Evolutionary conservation across 2,888 invertebrate genomes (phyloP), one percentile per base, ranked within the genome.

Genomic region (Matsumyia berberina): DNA sequence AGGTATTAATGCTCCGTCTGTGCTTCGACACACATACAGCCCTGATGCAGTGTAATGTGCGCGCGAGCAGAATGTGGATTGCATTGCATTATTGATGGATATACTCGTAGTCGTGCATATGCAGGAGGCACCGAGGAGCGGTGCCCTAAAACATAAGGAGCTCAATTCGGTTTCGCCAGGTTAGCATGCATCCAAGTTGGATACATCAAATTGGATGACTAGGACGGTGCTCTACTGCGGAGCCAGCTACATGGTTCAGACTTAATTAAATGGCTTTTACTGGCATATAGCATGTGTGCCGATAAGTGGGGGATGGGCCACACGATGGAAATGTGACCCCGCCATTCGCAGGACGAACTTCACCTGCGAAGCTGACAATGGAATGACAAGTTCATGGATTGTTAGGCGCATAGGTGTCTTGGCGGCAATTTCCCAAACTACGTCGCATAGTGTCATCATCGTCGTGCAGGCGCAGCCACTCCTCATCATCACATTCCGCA

Each of bases 181-280:
- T 80, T 76, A 74, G 79, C 51, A 58, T 80, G 80, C 74, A 72
- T 86, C 80, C 72, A 81, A 86, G 70, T 81, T 86, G 76, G 86
- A 81, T 86, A 77, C 81, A 79, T 67, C 76, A 81, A 86, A 86
- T 86, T 81, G 86, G 85, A 85, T 85, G 78, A 62, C 78, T 79
- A 57, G 67, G 60, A 49, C 49, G 51, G 72, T 53, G 67, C 58
- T 73, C 74, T 77, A 55, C 66, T 74, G 77, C 67, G 31, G 24
- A 60, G 39, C 66, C 39, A 57, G 80, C 86, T 87, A 87, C 87
- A 87, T 87, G 87, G 87, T 87, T 86, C 87, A 87, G 86, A 88
- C 87, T 88, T 88, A 88, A 88, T 88, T 88, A 88, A 88, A 88
- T 88, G 87, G 87, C 87, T 88, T 88, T 88, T 88, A 88, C 87